A percentile compares a stretch with the other conserved stretches of the same genome.
Conservation (phyloP, 2,888 invertebrate genomes). For the Ceramica pisi region DNA sequence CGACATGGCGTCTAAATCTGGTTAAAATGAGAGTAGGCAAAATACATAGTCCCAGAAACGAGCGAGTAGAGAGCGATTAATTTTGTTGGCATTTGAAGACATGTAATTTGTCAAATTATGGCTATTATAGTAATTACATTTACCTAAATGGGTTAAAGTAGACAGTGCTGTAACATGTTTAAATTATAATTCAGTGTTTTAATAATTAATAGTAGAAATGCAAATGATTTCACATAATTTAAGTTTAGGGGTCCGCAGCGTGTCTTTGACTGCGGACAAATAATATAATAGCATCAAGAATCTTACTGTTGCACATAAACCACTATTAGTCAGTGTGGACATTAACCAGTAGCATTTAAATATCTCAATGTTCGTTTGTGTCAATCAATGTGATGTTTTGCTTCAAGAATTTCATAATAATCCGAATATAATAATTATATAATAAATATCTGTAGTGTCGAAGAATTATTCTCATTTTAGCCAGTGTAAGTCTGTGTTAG, state of each 20-base stretch:
- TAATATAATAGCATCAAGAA: slow-evolving; percentile 53
- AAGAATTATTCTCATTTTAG: slow-evolving; percentile 81
- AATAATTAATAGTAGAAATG: slow-evolving; percentile 53
- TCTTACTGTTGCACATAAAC: slow-evolving; percentile 53
- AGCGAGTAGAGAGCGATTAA: slow-evolving; percentile 45
- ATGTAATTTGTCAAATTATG: slow-evolving; percentile 44
- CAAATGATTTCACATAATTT: slow-evolving; percentile 63
- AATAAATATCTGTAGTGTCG: slow-evolving; percentile 65
- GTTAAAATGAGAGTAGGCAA: slow-evolving; percentile 77
- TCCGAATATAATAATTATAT: slow-evolving; percentile 60
- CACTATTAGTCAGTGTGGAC: slow-evolving; percentile 51
- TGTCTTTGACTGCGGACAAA: slow-evolving; percentile 36
- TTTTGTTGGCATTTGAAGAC: slow-evolving; percentile 57
- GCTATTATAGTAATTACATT: slow-evolving; percentile 52
- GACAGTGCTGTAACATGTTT: slow-evolving; percentile 57
- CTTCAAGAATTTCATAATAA: slow-evolving; percentile 58
- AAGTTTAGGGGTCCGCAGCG: slow-evolving; percentile 53
- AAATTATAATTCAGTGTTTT: slow-evolving; percentile 60
- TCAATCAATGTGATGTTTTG: slow-evolving; percentile 68
- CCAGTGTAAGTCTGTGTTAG: slow-evolving; percentile 83
- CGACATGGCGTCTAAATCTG: slow-evolving; percentile 66
- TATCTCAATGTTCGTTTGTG: slow-evolving; percentile 68
- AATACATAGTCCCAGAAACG: slow-evolving; percentile 56
- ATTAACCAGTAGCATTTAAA: slow-evolving; percentile 55
- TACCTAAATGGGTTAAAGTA: slow-evolving; percentile 51